phyloP scores from a whole-genome alignment of 2,113 vertebrate genomes.

The Eulacestoma nigropectus region DNA sequence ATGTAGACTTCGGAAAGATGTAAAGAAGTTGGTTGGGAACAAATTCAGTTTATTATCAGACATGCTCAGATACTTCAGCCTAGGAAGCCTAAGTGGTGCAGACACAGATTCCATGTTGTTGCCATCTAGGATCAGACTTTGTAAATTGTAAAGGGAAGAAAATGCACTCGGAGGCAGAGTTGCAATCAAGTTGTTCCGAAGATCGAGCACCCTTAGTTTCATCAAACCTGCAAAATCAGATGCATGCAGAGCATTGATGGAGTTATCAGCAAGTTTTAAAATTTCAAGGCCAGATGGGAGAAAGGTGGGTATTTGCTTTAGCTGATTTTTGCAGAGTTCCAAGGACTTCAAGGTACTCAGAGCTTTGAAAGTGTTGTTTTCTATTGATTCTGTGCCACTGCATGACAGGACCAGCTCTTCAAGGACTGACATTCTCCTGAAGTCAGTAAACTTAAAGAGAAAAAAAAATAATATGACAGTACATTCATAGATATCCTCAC shows the following conservation, averaged over 20 bases:
- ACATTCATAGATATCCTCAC: background rate
- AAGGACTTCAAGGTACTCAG: constrained; percentile 71
- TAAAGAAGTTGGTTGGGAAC: constrained; percentile 68
- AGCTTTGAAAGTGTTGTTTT: constrained; percentile 72
- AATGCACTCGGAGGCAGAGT: constrained; percentile 54
- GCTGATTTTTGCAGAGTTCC: constrained; percentile 82
- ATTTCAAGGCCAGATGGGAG: constrained; percentile 76
- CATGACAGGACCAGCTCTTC: constrained; percentile 78
- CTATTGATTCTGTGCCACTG: constrained; percentile 76
- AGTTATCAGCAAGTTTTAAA: constrained; percentile 77
- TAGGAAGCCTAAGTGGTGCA: constrained; percentile 64
- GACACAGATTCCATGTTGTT: constrained; percentile 71
- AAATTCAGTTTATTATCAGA: constrained; percentile 72
- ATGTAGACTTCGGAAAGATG: constrained; percentile 63
- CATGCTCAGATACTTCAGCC: constrained; percentile 71
- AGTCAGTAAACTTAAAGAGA: constrained; percentile 68
- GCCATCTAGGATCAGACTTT: constrained; percentile 71
- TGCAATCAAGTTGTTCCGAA: constrained; percentile 76
- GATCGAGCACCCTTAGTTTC: constrained; percentile 73
- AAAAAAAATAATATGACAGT: background rate
- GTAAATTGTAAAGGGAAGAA: constrained; percentile 68
- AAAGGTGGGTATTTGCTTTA: constrained; percentile 65
- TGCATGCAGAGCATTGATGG: constrained; percentile 61
- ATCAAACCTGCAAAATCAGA: constrained; percentile 75
- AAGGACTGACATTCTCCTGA: constrained; percentile 65